phyloP scores from a whole-genome alignment of 1,140 invertebrate genomes.

The Drosophila tani region DNA sequence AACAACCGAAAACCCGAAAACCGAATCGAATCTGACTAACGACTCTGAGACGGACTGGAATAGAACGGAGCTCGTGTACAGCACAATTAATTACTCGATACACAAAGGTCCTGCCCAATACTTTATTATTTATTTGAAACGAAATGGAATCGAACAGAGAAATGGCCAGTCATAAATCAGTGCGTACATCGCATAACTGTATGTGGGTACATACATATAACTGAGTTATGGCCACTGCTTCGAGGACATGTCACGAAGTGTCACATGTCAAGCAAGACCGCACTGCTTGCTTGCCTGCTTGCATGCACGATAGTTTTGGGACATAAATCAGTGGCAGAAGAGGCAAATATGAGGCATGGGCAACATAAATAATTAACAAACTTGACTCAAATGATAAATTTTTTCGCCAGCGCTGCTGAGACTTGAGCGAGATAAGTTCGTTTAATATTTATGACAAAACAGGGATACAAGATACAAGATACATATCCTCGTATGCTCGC shows the following conservation, averaged over 20 bases:
- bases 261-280: slow-evolving; percentile 57
- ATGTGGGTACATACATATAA: background rate
- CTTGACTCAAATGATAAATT: slow-evolving; percentile 84
- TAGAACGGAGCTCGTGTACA: background rate
- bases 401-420: slow-evolving; percentile 62
- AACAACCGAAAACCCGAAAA: slow-evolving; percentile 14
- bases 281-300: slow-evolving; percentile 2
- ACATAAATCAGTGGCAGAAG: slow-evolving; percentile 69
- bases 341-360: slow-evolving; percentile 65
- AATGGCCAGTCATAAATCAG: slow-evolving; percentile 32
- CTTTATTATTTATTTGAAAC: slow-evolving; percentile 16
- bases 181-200: slow-evolving; percentile 2
- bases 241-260: slow-evolving; percentile 47
- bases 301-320: slow-evolving; percentile 6
- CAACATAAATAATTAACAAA: slow-evolving; percentile 85
- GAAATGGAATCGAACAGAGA: background rate
- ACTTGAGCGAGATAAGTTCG: slow-evolving; percentile 73
- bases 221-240: slow-evolving; percentile 33
- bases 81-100: slow-evolving; percentile 11
- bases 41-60: slow-evolving; percentile 16
- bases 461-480: slow-evolving; percentile 34
- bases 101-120: background rate
- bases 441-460: slow-evolving; percentile 84
- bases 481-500: slow-evolving; percentile 13
- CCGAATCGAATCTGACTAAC: slow-evolving; percentile 41